Evolutionary conservation across 1,140 invertebrate species (phyloP), one percentile per base, ranked within the genome.

Genomic region (Megalopta genalis): DNA sequence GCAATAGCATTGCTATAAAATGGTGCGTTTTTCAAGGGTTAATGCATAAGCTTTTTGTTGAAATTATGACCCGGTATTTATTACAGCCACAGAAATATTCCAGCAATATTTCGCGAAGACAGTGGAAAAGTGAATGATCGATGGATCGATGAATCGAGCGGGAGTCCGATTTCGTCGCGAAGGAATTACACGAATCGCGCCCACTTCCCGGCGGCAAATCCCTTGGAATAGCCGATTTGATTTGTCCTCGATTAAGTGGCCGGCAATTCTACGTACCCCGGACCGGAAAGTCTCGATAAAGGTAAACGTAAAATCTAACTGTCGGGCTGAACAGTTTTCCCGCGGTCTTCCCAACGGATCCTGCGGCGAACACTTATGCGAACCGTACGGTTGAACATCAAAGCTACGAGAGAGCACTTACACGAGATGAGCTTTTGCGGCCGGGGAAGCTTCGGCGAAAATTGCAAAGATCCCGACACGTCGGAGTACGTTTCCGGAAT

Each of bases 281-380:
- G 25, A 16, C 23, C 37, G 10, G 16, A 27, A n/a, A 14, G 2
- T 27, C 39, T 25, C 70, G 37, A 69, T 75, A 87, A 89, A 87
- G 87, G 89, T 91, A 89, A 88, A 90, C 88, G 81, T 91, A 91
- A 91, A 91, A 90, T 90, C 88, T 90, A 91, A 91, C 88, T 86
- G 83, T 80, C 71, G 32, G n/a, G 8, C 75, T 63, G 60, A 79
- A 57, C 81, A 64, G 80, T 81, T 85, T 77, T 63, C 59, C 77
- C 73, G 69, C 57, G 76, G 49, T 68, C 72, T 82, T 69, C 71
- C 63, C 60, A 52, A 21, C 46, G 27, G 8, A 18, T 52, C 57
- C 57, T 72, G 67, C 49, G 69, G 62, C 74, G 52, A 83, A 78
- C 79, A 65, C 27, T 63, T 76, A 81, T 80, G 65, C 73, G 82